Conservation (phyloP, 2,888 invertebrate genomes). For the Beris chalybata region DNA sequence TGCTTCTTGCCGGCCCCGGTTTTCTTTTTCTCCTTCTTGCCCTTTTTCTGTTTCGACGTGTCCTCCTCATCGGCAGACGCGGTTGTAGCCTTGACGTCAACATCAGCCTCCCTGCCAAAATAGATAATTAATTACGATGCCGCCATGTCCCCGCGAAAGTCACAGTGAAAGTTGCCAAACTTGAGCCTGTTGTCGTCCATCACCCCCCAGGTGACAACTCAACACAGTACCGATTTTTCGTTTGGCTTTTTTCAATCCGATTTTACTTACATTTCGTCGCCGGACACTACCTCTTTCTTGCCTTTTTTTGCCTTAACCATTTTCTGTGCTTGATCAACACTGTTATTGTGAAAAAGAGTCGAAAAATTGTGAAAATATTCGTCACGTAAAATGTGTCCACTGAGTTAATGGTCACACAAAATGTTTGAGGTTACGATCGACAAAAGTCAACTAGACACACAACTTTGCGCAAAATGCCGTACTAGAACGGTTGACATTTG, state of each 20-base stretch:
- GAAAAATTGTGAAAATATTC: slow-evolving; percentile 9
- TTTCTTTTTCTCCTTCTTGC: slow-evolving; percentile 49
- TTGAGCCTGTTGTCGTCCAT: slow-evolving; percentile 6
- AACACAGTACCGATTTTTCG: slow-evolving; percentile 18
- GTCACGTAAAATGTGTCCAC: slow-evolving; percentile 10
- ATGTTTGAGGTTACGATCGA: slow-evolving; percentile 17
- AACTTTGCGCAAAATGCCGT: slow-evolving; percentile 9
- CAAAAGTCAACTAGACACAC: slow-evolving; percentile 23
- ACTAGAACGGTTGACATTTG: slow-evolving; percentile 23
- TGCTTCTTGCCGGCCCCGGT: slow-evolving; percentile 57
- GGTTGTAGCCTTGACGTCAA: slow-evolving; percentile 47
- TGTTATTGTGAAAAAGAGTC: slow-evolving; percentile 44
- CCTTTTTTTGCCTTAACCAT: slow-evolving; percentile 85
- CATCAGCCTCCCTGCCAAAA: slow-evolving; percentile 66
- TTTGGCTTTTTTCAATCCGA: slow-evolving; percentile 43
- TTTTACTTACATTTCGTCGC: slow-evolving; percentile 72
- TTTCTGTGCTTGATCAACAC: slow-evolving; percentile 55
- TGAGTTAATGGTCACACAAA: slow-evolving; percentile 12
- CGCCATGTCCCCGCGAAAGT: slow-evolving; percentile 13
- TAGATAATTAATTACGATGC: slow-evolving; percentile 31
- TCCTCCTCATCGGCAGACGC: slow-evolving; percentile 56
- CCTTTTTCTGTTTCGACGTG: slow-evolving; percentile 46
- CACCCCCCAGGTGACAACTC: slow-evolving; percentile 29
- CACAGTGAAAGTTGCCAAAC: slow-evolving; percentile 21
- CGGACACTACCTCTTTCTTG: slow-evolving; percentile 73